phyloP scores from a whole-genome alignment of 2,888 invertebrate species.

The Synergus itoensis region DNA sequence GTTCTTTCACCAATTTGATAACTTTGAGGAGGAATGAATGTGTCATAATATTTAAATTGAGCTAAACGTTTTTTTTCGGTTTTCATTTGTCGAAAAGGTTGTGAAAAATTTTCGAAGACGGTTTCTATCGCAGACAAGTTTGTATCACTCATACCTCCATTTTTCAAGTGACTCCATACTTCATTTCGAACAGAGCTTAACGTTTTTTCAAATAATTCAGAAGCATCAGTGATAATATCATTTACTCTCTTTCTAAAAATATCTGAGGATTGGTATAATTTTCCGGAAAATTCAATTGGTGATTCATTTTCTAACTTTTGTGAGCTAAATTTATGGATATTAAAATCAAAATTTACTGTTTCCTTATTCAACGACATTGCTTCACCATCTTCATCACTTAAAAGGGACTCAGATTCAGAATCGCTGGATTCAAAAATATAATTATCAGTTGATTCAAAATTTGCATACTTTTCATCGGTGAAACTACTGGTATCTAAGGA shows the following conservation, averaged over 20 bases:
- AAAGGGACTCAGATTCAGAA: conserved; percentile 14
- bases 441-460: conserved; percentile 15
- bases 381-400: conserved; percentile 19
- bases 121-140: background rate
- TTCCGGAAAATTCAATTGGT: conserved; percentile 30
- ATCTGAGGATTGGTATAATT: conserved; percentile 45
- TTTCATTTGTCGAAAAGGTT: conserved; percentile 14
- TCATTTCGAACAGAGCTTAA: conserved; percentile 29
- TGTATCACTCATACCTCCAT: background rate
- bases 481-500: background rate
- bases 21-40: conserved; percentile 51
- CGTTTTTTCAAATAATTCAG: conserved; percentile 8
- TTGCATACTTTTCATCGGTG: background rate
- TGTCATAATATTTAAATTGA: conserved; percentile 46
- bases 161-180: background rate
- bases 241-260: conserved; percentile 45
- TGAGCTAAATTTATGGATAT: conserved; percentile 1
- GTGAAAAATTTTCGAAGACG: conserved; percentile 13
- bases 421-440: conserved; percentile 24
- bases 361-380: background rate
- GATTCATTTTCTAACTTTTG: conserved; percentile 7
- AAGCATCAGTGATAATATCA: conserved; percentile 39
- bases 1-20: conserved; percentile 49
- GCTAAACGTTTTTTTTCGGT: conserved; percentile 42
- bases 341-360: background rate